Evolutionary conservation across 2,797 vertebrate genomes (phyloP).

Genomic region (Fundulus diaphanus): DNA sequence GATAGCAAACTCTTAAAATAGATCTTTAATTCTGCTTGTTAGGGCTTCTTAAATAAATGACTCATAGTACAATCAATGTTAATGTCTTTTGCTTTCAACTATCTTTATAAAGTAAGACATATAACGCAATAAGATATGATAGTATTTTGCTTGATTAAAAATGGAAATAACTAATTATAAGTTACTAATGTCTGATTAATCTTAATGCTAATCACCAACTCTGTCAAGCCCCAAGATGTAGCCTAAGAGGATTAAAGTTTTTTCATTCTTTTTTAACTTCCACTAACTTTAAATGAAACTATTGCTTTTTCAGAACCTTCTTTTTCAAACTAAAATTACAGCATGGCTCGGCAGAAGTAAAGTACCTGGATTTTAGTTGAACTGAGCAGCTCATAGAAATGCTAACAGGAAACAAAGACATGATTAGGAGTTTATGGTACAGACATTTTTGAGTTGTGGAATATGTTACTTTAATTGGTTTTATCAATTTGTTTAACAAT

Average conservation of each 20-base stretch:
- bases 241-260: not conserved
- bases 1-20: conserved; percentile 47
- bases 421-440: no score
- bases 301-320: not conserved
- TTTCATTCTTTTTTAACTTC: not conserved
- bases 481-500: not conserved
- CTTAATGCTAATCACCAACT: not conserved
- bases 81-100: not conserved
- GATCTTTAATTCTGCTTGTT: conserved; percentile 8
- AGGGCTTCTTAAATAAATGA: conserved; percentile 32
- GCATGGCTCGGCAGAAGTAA: not conserved
- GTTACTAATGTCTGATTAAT: not conserved
- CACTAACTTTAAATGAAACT: not conserved
- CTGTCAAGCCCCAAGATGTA: not conserved
- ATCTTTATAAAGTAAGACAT: not conserved
- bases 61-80: not conserved
- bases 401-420: not conserved
- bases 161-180: not conserved
- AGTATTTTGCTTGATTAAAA: not conserved
- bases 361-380: not conserved
- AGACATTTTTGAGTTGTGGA: not conserved
- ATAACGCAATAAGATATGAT: not conserved
- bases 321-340: not conserved
- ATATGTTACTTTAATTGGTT: not conserved
- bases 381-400: not conserved